Percentiles rank a stretch among this genome's conserved stretches.
Conservation (phyloP, 1,140 invertebrate genomes). For the Pseudomyrmex gracilis region DNA sequence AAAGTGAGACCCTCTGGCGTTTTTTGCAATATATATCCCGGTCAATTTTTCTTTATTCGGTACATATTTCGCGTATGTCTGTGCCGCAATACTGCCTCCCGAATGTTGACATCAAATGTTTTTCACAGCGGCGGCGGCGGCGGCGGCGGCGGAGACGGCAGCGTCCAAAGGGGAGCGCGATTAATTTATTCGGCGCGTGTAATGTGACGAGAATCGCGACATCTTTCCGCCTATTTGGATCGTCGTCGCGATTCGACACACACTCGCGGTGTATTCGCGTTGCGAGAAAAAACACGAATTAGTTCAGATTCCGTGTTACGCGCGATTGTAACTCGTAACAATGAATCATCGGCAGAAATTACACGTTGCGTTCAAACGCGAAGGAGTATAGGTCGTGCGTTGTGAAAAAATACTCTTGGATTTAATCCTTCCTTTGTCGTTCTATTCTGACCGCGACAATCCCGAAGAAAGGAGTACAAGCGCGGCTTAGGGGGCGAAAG, state of each 20-base stretch:
- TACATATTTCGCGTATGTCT: slow-evolving; percentile 59
- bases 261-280: background rate
- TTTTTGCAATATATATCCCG: slow-evolving; percentile 66
- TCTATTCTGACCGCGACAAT: background rate
- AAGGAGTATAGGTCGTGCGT: no score
- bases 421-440: background rate
- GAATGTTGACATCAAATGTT: slow-evolving; percentile 51
- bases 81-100: slow-evolving; percentile 66
- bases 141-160: slow-evolving; percentile 1
- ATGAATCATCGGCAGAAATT: background rate
- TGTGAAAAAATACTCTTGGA: background rate
- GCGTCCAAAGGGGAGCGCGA: slow-evolving; percentile 11
- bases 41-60: slow-evolving; percentile 73
- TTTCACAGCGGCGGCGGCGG: slow-evolving; percentile 9
- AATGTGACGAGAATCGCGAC: background rate
- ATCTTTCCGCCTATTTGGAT: background rate
- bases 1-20: slow-evolving; percentile 71
- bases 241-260: slow-evolving; percentile 20
- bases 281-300: background rate
- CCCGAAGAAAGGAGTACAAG: slow-evolving; percentile 8
- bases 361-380: background rate
- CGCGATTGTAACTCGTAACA: no score
- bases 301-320: no score
- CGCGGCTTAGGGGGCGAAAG: slow-evolving; percentile 54
- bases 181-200: slow-evolving; percentile 46